Conservation (phyloP, 1,140 invertebrate genomes). For the Papilio aristodemus region DNA sequence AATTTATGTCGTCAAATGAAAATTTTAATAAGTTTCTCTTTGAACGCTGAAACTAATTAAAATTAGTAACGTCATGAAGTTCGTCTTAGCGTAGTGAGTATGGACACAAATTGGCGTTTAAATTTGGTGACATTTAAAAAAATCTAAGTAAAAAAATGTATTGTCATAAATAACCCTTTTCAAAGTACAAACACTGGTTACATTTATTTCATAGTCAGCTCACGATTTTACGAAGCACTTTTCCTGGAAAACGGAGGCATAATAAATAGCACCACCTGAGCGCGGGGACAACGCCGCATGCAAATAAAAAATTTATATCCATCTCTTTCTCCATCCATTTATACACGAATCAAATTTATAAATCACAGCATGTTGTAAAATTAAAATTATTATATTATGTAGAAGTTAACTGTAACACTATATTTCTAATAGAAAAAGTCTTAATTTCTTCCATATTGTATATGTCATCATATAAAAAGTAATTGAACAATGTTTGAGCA, state of each 20-base stretch:
- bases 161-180: slow-evolving; percentile 6
- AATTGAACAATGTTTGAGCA: no score
- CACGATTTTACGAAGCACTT: slow-evolving; percentile 23
- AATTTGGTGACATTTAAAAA: neutral
- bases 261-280: slow-evolving; percentile 21
- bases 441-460: no score
- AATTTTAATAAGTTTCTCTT: no score
- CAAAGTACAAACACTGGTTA: slow-evolving; percentile 11
- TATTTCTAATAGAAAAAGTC: no score
- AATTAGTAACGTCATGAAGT: no score
- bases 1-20: no score
- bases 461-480: no score
- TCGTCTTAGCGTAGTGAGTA: no score
- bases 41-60: no score
- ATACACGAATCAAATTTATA: neutral
- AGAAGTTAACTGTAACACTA: no score
- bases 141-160: neutral
- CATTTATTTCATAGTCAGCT: slow-evolving; percentile 19
- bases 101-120: neutral
- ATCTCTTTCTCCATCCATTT: slow-evolving; percentile 1
- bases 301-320: slow-evolving; percentile 10
- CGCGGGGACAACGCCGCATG: slow-evolving; percentile 10
- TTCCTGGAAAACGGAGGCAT: slow-evolving; percentile 17
- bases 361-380: no score
- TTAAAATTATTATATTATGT: no score